phyloP scores from a whole-genome alignment of 2,888 invertebrate genomes.

The Ptychoptera albimana region DNA sequence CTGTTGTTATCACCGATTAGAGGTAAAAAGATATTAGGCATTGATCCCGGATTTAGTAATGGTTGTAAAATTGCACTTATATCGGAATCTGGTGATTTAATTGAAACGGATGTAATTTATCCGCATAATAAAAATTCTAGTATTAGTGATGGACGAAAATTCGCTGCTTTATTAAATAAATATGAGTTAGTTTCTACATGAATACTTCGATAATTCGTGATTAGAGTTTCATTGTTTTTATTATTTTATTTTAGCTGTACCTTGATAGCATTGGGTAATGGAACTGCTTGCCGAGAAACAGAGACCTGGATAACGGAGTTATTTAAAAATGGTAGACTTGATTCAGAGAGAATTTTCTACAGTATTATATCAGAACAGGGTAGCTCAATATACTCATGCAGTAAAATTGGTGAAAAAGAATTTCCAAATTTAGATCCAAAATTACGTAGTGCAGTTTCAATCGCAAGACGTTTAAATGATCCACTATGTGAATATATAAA shows the following conservation, averaged over 20 bases:
- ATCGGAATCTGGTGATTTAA: conserved; percentile 49
- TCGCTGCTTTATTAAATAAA: conserved; percentile 37
- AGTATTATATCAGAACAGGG: conserved; percentile 84
- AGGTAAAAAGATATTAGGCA: conserved; percentile 61
- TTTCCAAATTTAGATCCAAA: conserved; percentile 72
- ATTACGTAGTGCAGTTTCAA: conserved; percentile 63
- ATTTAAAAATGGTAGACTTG: conserved; percentile 39
- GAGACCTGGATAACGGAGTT: conserved; percentile 53
- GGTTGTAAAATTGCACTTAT: conserved; percentile 83
- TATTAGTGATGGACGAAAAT: conserved; percentile 11
- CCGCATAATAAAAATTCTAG: conserved; percentile 33
- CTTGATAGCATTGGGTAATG: conserved; percentile 80
- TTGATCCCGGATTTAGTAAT: conserved; percentile 80
- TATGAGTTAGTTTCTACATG: conserved; percentile 33
- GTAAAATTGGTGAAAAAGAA: conserved; percentile 69
- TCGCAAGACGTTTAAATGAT: conserved; percentile 78
- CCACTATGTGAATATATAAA: conserved; percentile 85
- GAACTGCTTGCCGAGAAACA: conserved; percentile 77
- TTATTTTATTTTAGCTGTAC: conserved; percentile 42
- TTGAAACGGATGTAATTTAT: conserved; percentile 53
- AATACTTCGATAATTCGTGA: too few relatives aligned
- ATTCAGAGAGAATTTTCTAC: conserved; percentile 38
- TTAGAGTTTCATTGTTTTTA: background rate
- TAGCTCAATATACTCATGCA: conserved; percentile 83
- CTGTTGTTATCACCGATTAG: conserved; percentile 65